A percentile compares a stretch with the other conserved stretches of the same genome.
phyloP scores from a whole-genome alignment of 2,113 vertebrate species.

The Boulengerochromis microlepis region DNA sequence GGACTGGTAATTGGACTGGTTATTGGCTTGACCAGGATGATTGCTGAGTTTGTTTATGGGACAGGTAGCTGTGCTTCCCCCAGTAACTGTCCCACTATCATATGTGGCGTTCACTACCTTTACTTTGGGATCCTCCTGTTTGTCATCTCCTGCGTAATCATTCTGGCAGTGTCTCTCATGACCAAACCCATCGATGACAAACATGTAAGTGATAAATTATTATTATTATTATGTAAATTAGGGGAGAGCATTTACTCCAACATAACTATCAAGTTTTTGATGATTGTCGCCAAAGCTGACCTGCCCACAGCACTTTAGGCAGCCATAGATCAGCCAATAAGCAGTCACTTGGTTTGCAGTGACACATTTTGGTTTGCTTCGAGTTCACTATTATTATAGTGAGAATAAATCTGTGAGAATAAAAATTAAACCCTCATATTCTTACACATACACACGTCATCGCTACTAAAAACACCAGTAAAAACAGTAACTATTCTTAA shows the following conservation, averaged over 20 bases:
- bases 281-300: background rate
- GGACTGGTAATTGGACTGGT: slow-evolving; percentile 80
- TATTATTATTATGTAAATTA: background rate
- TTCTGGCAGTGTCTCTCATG: slow-evolving; percentile 80
- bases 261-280: background rate
- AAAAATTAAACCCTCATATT: background rate
- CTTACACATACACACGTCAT: background rate
- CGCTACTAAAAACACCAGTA: background rate
- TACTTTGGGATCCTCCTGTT: slow-evolving; percentile 93
- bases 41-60: slow-evolving; percentile 84
- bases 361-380: background rate
- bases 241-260: background rate
- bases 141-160: slow-evolving; percentile 46
- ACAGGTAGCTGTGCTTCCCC: slow-evolving; percentile 82
- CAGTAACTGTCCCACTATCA: slow-evolving; percentile 83
- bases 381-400: background rate
- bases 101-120: slow-evolving; percentile 93
- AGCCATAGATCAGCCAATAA: background rate
- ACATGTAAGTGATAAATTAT: slow-evolving; percentile 74
- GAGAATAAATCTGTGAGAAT: background rate
- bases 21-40: slow-evolving; percentile 82
- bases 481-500: background rate
- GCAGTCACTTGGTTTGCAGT: background rate
- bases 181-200: slow-evolving; percentile 93
- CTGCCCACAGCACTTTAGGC: background rate